Base-by-base conservation (phyloP, 2,888 invertebrate genomes). In the Rosalia funebris region DNA sequence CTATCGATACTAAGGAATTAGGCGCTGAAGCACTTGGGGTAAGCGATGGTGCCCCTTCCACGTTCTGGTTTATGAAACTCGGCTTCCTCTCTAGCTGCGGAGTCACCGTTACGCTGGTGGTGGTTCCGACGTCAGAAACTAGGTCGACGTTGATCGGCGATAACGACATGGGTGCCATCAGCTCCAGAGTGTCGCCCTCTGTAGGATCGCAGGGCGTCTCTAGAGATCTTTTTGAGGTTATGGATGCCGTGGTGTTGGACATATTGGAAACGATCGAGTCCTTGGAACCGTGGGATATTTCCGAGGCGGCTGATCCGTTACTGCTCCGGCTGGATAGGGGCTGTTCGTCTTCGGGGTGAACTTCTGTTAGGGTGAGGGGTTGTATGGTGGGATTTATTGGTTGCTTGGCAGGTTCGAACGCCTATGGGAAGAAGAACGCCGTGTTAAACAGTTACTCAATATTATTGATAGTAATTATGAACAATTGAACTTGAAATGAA, bases 231-330 rank as follows among this genome's bases (percentile, higher is more conserved):
- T 73, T 75, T 3, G 77, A 76, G n/a, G 64, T 70, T 2, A 76
- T 54, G 1, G 78, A 77, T 2, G 76, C 78, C n/a, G 79, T 75
- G 1, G 76, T 74, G 48, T 77, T 79, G 11, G 81, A 81, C 19
- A 75, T 74, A 37, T 78, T 71, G 1, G 82, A 81, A 2, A 73
- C 75, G 46, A 78, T 77, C 31, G 81, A 81, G 25, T 78, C 77
- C 60, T 78, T 73, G 58, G 79, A 77, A 50, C 72, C 65, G 48
- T 76, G 66, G 42, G 80, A 77, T n/a, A 70, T 57, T 71, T 81
- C 71, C 54, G 78, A 69, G 69, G 78, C 78, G 15, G 81, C 81
- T 2, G 80, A 81, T 0, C 77, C 77, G 12, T 75, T 71, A 32
- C 81, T 81, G 36, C 80, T 78, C 39, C 75, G 71, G 60, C 71